Evolutionary conservation across 2,888 invertebrate genomes (phyloP).

Genomic region (Euspilapteryx auroguttella): DNA sequence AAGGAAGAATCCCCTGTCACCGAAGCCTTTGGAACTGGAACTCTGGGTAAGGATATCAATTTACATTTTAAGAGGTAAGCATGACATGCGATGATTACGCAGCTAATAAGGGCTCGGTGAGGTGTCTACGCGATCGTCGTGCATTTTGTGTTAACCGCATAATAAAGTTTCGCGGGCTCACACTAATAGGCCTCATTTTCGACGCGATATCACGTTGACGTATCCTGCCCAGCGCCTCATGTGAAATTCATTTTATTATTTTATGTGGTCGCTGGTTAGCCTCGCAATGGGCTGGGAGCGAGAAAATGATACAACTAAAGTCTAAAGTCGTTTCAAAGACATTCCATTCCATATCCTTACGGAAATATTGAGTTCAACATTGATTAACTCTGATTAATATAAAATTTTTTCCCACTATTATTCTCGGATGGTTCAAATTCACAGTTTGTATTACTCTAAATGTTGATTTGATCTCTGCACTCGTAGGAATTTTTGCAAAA

Average conservation of each 20-base stretch:
- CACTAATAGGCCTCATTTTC: constrained; percentile 44
- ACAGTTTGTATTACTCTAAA: too few species aligned
- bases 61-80: constrained; percentile 15
- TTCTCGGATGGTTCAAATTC: too few species aligned
- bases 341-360: too few species aligned
- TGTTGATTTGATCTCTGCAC: too few species aligned
- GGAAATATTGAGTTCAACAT: too few species aligned
- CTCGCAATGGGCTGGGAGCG: constrained; percentile 3
- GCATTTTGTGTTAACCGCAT: constrained; percentile 37
- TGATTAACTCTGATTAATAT: too few species aligned
- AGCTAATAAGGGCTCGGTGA: too few species aligned
- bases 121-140: constrained; percentile 24
- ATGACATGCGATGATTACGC: too few species aligned
- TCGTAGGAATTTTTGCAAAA: too few species aligned
- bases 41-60: constrained; percentile 67
- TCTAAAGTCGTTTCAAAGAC: too few species aligned
- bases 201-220: constrained; percentile 25
- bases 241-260: constrained; percentile 26
- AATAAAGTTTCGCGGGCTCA: constrained; percentile 38
- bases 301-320: constrained; percentile 6
- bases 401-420: too few species aligned
- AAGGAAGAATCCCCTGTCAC: constrained; percentile 75
- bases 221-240: constrained; percentile 15
- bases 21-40: constrained; percentile 80
- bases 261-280: constrained; percentile 15